These are phyloP conservation scores for Drosophila setifemur DNA, from an alignment of 1,140 invertebrate genomes.

Conservation along the genomic window DNA sequence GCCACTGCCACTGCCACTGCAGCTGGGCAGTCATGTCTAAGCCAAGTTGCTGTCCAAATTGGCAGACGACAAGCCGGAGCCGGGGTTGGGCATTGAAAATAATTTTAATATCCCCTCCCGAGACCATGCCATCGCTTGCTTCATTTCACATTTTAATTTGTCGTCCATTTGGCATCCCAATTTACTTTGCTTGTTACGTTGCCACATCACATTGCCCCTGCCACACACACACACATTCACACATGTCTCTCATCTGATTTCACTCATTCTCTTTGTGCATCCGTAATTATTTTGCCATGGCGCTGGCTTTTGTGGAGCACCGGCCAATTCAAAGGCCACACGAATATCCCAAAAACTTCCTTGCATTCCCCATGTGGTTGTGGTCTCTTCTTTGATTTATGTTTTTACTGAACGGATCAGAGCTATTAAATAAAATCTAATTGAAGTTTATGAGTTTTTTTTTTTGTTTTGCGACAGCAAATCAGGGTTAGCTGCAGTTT, in stretches of 20 bases:
- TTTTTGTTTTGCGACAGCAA: no score
- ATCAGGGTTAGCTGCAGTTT: no score
- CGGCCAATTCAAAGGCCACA: slow-evolving; percentile 22
- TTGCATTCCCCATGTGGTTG: no score
- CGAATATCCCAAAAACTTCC: slow-evolving; percentile 45
- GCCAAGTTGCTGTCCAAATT: slow-evolving; percentile 22
- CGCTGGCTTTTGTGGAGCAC: slow-evolving; percentile 9
- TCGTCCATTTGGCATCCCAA: slow-evolving; percentile 19
- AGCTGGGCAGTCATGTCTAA: slow-evolving; percentile 48
- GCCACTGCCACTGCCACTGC: neutral
- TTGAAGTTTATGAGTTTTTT: slow-evolving; percentile 36
- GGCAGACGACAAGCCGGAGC: neutral
- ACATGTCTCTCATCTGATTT: slow-evolving; percentile 40
- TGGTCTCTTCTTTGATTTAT: slow-evolving; percentile 15
- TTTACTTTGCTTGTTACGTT: slow-evolving; percentile 26
- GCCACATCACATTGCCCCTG: neutral
- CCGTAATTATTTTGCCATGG: slow-evolving; percentile 12
- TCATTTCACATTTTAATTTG: slow-evolving; percentile 73
- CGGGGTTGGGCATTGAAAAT: slow-evolving; percentile 9
- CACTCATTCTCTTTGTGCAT: slow-evolving; percentile 29
- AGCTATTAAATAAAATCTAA: slow-evolving; percentile 32
- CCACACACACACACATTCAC: slow-evolving; percentile 9
- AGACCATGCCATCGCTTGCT: slow-evolving; percentile 35
- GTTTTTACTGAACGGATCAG: neutral
- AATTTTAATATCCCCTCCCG: slow-evolving; percentile 38